Evolutionary conservation across 1,140 invertebrate genomes (phyloP).

Genomic region (Platyura marginata): DNA sequence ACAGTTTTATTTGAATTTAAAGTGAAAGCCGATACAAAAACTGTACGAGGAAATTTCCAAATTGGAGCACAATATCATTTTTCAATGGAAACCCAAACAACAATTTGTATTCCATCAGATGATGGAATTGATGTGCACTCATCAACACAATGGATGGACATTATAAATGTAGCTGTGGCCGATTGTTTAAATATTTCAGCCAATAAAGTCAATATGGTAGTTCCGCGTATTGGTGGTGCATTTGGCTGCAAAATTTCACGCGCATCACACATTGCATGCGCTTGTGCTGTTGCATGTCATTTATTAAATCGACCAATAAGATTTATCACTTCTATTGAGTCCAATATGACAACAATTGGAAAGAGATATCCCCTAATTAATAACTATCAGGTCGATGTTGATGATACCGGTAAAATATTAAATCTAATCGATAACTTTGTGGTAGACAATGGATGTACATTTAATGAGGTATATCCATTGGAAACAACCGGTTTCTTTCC

Average conservation of each 20-base stretch:
- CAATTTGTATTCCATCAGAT: too few relatives aligned
- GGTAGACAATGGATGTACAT: conserved; percentile 37
- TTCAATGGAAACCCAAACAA: conserved; percentile 47
- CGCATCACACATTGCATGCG: conserved; percentile 31
- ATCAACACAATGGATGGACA: too few relatives aligned
- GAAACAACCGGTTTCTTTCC: conserved; percentile 25
- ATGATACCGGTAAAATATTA: conserved; percentile 44
- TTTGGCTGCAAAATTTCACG: conserved; percentile 50
- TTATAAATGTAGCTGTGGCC: too few relatives aligned
- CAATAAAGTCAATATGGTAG: conserved; percentile 38
- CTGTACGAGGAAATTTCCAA: conserved; percentile 18
- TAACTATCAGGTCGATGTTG: conserved; percentile 36
- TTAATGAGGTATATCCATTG: conserved; percentile 32
- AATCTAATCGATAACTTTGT: conserved; percentile 40
- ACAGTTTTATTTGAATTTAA: too few relatives aligned
- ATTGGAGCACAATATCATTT: conserved; percentile 23
- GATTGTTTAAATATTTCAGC: conserved; percentile 30
- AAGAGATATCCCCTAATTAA: conserved; percentile 33
- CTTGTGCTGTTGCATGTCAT: conserved; percentile 40
- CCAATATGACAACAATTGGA: too few relatives aligned
- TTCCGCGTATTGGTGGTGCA: conserved; percentile 47
- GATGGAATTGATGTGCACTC: too few relatives aligned
- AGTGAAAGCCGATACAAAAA: too few relatives aligned
- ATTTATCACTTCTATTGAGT: conserved; percentile 40
- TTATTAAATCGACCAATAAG: conserved; percentile 39